Evolutionary conservation across 2,797 vertebrate genomes (phyloP).

Genomic region (Chaunax sp.): DNA sequence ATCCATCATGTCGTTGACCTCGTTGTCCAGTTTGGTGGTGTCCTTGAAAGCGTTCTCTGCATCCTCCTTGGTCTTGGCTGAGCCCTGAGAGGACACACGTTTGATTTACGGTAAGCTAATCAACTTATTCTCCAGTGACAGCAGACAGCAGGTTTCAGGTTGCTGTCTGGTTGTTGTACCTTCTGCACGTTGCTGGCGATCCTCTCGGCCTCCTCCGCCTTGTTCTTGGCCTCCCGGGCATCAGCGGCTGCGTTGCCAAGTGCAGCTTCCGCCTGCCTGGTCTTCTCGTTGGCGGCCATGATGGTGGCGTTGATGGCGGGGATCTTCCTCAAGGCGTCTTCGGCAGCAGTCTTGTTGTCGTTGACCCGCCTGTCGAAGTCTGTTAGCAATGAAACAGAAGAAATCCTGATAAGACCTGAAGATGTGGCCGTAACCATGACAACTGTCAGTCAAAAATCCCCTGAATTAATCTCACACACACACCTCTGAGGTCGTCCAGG

Average conservation of each 20-base stretch:
- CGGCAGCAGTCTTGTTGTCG: constrained; percentile 96
- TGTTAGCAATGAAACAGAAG: constrained; percentile 51
- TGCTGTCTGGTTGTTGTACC: constrained; percentile 74
- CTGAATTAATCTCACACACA: no score
- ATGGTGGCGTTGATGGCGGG: constrained; percentile 92
- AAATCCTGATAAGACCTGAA: no score
- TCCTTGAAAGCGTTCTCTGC: constrained; percentile 90
- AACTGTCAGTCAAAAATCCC: no score
- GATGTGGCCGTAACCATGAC: no score
- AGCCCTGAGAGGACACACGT: constrained; percentile 81
- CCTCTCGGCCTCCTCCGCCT: constrained; percentile 90
- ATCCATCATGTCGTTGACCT: constrained; percentile 89
- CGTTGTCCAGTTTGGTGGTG: constrained; percentile 86
- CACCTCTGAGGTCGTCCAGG: constrained; percentile 91
- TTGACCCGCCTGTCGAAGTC: constrained; percentile 96
- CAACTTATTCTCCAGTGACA: no score
- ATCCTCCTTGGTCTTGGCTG: constrained; percentile 88
- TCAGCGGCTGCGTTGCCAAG: constrained; percentile 90
- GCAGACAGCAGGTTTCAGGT: accelerated
- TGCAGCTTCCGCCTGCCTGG: constrained; percentile 86
- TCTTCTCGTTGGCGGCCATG: constrained; percentile 91
- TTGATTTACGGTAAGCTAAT: neutral
- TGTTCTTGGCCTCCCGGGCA: constrained; percentile 90
- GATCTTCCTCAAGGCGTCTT: constrained; percentile 92
- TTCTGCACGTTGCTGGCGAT: constrained; percentile 91